Base-by-base conservation (phyloP, 2,888 invertebrate species). In the Cryptosula pallasiana region DNA sequence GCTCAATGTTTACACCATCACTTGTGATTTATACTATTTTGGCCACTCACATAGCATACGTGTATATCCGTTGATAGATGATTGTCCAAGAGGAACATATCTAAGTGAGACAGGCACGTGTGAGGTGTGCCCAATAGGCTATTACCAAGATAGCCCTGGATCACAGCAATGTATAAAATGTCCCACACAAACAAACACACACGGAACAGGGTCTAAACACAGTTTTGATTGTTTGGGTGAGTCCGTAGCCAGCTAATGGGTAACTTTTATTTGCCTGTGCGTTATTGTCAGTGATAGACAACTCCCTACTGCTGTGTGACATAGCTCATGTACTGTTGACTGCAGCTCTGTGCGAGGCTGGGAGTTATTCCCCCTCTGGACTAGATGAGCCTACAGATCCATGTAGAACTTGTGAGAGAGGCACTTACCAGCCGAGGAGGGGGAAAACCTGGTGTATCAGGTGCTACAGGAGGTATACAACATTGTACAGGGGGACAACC, bases 21-120 rank as follows among this genome's bases (percentile, higher is more conserved):
- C n/a, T n/a, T n/a, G n/a, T n/a, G n/a, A n/a, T n/a, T n/a, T n/a
- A n/a, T n/a, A n/a, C n/a, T n/a, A n/a, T n/a, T n/a, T n/a, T n/a
- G n/a, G n/a, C n/a, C n/a, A n/a, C n/a, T n/a, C n/a, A n/a, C n/a
- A n/a, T n/a, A n/a, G n/a, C n/a, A n/a, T n/a, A n/a, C n/a, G n/a
- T n/a, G n/a, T n/a, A n/a, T n/a, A n/a, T n/a, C n/a, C n/a, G 45
- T 45, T 45, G 5, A 13, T 72, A 89, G 90, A 90, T 3, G 87
- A 88, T 79, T 90, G 90, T 79, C 89, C 90, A 1, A 82, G 86
- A 74, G 90, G 90, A 20, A 89, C 90, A 0, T 89, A 88, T 80
- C 89, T 88, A 79, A 88, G 89, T 79, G 82, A 83, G 0, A 82
- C 80, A 2, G 85, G 87, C 75, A 81, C 81, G n/a, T 90, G 90